Evolutionary conservation across 1,140 invertebrate species (phyloP).

Genomic region (Hydropsyche tenuis): DNA sequence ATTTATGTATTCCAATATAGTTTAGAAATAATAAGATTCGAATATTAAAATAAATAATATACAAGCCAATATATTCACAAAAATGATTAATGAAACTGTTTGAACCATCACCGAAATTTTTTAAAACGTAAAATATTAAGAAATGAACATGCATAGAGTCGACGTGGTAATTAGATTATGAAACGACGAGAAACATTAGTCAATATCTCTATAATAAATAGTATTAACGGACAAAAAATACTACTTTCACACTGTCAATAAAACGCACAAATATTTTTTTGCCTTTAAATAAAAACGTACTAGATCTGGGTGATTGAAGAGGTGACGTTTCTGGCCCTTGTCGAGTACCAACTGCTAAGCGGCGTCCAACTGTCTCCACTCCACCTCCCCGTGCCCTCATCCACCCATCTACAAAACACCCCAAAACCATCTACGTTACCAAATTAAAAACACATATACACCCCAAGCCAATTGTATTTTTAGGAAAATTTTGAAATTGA

Average conservation of each 20-base stretch:
- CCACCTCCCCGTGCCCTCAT: slow-evolving; percentile 61
- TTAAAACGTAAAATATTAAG: background rate
- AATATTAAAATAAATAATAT: too few relatives aligned
- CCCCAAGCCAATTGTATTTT: slow-evolving; percentile 33
- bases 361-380: slow-evolving; percentile 67
- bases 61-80: too few relatives aligned
- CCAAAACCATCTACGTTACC: slow-evolving; percentile 45
- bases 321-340: slow-evolving; percentile 78
- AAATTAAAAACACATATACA: slow-evolving; percentile 25
- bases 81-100: too few relatives aligned
- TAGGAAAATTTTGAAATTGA: too few relatives aligned
- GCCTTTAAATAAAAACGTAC: slow-evolving; percentile 65
- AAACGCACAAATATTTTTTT: too few relatives aligned
- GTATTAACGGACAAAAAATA: background rate
- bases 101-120: too few relatives aligned
- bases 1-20: too few relatives aligned
- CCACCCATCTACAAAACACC: slow-evolving; percentile 61
- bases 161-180: background rate
- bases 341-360: slow-evolving; percentile 67
- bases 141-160: background rate
- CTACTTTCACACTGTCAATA: background rate
- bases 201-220: too few relatives aligned
- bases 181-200: too few relatives aligned
- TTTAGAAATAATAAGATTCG: too few relatives aligned
- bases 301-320: slow-evolving; percentile 78